Base-by-base conservation (phyloP, 2,888 invertebrate genomes). In the Trichopoda pennipes region DNA sequence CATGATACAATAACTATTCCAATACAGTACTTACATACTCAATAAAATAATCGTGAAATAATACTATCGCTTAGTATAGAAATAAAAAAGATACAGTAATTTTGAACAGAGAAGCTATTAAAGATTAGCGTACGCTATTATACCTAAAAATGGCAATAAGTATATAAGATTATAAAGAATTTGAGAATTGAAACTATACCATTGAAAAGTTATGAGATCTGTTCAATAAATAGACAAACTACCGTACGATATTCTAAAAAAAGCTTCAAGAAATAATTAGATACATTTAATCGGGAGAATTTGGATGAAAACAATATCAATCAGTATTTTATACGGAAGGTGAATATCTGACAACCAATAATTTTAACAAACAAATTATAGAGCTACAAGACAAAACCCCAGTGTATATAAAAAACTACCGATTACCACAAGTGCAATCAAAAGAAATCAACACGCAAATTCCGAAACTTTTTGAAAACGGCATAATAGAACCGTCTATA, bases 1-100 rank as follows among this genome's bases (percentile, higher is more conserved):
- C 9, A 21, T 21, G 49, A 51, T 3, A 51, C 1, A 19, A 8
- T 51, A 19, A 21, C 49, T 10, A 19, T 51, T 19, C 49, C 21
- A 10, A 51, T 51, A 51, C 17, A 19, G n/a, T 8, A 21, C 21
- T 10, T 19, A 12, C 17, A 19, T 2, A 10, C 3, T 51, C 9
- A 51, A 51, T 51, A 6, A 51, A 19, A 21, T 51, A 51, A 51
- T 9, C 17, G 49, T 49, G 49, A 49, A 49, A 49, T 49, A 9
- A 19, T 49, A 49, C 7, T 49, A 49, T 19, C 49, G 6, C 19
- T 49, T 9, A 49, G 19, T 7, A 49, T 19, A 9, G 10, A 49
- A 49, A 8, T 49, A 19, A 19, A 49, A 19, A 49, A 49, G 49
- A 49, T 19, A 3, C 19, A 8, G 49, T 49, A 49, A 9, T 49